Base-by-base conservation (phyloP, 2,888 invertebrate genomes). In the Margaritifera margaritifera region DNA sequence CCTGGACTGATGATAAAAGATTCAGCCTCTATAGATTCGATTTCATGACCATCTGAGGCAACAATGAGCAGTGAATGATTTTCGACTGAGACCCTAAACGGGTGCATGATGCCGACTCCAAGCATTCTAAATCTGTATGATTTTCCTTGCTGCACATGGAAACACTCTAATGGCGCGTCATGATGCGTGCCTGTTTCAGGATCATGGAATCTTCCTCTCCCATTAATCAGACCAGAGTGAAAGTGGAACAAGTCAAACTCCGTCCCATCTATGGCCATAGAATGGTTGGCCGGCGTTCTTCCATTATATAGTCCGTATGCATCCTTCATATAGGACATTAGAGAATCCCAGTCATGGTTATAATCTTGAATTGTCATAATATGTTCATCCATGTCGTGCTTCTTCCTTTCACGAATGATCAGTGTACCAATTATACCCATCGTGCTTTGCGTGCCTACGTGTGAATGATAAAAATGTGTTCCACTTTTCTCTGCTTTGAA, bases 1-100 rank as follows among this genome's bases (percentile, higher is more conserved):
- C 86, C 87, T 8, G 82, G 76, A 69, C 80, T 78, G 42, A 85
- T 73, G 4, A 82, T 70, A 27, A 86, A 57, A 4, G 69, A 75
- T 25, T 85, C 81, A 3, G 67, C 74, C 8, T 27, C 31, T 6
- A 76, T 31, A 2, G 82, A 79, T 64, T 74, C 76, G 20, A 80
- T 42, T 19, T 74, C 75, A 24, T 27, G 58, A 4, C 83, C 80
- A 60, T 84, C 84, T 0, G 79, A 69, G 6, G 81, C 79, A 20
- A 82, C 66, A 11, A 84, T 63, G 1, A 62, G 66, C 19, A 85
- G 22, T 8, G 56, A 54, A 60, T 84, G 84, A 3, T 68, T 56
- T 57, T 84, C 80, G 1, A 85, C 69, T 25, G 81, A 81, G 8
- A 85, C 64, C 31, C 77, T 56, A 66, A 79, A 81, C 15, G 78